Percentiles rank a stretch among this genome's conserved stretches.
Evolutionary conservation across 2,888 invertebrate species (phyloP).

Genomic region (Nymphalis polychloros): DNA sequence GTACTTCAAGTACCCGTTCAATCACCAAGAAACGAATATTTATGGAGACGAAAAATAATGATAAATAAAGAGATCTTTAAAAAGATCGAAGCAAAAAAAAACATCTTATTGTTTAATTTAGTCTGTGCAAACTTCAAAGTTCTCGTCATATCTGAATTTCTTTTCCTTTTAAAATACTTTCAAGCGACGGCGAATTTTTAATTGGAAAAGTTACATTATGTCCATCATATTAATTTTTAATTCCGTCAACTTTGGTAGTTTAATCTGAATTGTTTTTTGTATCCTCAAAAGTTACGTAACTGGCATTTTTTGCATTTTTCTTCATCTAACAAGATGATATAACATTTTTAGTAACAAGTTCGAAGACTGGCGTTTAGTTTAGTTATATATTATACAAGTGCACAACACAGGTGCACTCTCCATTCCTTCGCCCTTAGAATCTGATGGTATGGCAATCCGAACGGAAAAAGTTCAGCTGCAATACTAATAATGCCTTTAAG

Average conservation of each 20-base stretch:
- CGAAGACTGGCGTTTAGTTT: too few relatives aligned
- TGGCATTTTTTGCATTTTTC: background rate
- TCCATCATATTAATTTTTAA: slow-evolving; percentile 38
- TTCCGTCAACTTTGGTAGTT: slow-evolving; percentile 21
- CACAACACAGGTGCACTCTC: too few relatives aligned
- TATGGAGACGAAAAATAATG: too few relatives aligned
- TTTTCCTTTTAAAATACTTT: slow-evolving; percentile 51
- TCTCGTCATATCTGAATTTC: slow-evolving; percentile 22
- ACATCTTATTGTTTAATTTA: slow-evolving; percentile 35
- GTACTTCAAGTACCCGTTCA: too few relatives aligned
- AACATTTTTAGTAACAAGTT: too few relatives aligned
- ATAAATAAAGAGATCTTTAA: background rate
- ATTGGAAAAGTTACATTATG: slow-evolving; percentile 60
- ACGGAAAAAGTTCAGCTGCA: too few relatives aligned
- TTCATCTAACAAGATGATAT: background rate
- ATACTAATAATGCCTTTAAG: too few relatives aligned
- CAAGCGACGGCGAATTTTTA: slow-evolving; percentile 63
- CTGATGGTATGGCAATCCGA: too few relatives aligned
- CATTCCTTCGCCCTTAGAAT: too few relatives aligned
- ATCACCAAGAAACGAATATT: too few relatives aligned
- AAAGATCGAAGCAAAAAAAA: background rate
- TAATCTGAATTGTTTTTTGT: slow-evolving; percentile 1
- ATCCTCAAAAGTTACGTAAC: background rate
- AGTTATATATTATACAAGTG: too few relatives aligned
- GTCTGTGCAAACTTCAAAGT: slow-evolving; percentile 28